These are phyloP conservation scores for Aphis gossypii DNA, from an alignment of 1,140 invertebrate species.

Conservation along the genomic window DNA sequence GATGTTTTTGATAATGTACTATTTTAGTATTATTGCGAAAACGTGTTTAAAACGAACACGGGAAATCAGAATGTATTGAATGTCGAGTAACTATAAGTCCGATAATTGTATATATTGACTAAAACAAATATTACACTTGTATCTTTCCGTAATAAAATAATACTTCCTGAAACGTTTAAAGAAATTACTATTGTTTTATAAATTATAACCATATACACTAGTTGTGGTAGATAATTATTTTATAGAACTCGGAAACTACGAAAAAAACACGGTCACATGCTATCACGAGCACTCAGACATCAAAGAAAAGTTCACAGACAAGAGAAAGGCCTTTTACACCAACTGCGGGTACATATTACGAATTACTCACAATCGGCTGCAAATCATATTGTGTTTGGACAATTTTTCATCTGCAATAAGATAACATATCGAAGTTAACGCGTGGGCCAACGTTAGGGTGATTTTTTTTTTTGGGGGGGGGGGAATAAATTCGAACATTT, in stretches of 20 bases:
- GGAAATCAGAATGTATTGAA: neutral
- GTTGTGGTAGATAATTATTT: neutral
- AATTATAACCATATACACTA: slow-evolving; percentile 5
- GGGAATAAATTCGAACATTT: neutral
- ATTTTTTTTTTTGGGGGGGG: neutral
- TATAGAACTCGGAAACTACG: neutral
- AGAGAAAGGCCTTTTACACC: neutral
- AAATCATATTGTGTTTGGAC: neutral
- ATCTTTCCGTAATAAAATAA: neutral
- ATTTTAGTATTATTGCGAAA: slow-evolving; percentile 10
- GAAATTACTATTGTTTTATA: slow-evolving; percentile 1
- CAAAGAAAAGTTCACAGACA: slow-evolving; percentile 8
- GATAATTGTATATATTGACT: neutral
- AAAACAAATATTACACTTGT: neutral
- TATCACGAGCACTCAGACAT: neutral
- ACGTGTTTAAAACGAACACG: neutral
- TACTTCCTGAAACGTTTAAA: neutral
- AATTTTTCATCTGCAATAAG: neutral
- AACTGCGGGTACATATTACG: neutral
- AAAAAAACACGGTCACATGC: neutral
- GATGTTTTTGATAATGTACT: neutral
- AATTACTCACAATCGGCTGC: neutral
- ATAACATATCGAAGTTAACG: neutral
- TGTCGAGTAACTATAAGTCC: neutral
- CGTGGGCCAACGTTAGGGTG: neutral